These are phyloP conservation scores for Acleris literana DNA, from an alignment of 2,888 invertebrate species.

Conservation along the genomic window DNA sequence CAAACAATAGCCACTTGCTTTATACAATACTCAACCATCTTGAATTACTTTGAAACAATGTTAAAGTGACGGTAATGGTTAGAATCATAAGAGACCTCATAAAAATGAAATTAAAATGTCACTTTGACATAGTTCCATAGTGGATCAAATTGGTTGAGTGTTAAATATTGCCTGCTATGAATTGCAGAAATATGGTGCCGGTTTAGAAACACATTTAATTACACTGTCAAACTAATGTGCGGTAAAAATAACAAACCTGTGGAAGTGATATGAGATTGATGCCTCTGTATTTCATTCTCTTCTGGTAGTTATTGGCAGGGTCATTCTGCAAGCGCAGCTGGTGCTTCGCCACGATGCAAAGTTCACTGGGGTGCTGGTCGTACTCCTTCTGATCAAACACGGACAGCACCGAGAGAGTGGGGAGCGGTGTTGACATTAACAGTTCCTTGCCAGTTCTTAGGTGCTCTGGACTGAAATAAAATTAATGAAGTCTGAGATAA, in stretches of 20 bases:
- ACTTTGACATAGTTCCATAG: no score
- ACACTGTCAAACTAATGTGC: not conserved
- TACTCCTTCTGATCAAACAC: conserved; percentile 31
- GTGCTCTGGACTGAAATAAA: conserved; percentile 56
- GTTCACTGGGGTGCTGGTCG: conserved; percentile 42
- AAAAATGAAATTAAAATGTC: no score
- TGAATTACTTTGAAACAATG: no score
- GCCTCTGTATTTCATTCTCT: conserved; percentile 66
- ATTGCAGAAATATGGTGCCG: no score
- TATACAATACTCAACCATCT: no score
- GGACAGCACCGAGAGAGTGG: conserved; percentile 43
- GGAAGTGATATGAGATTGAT: conserved; percentile 46
- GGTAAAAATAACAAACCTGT: conserved; percentile 12
- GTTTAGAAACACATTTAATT: not conserved
- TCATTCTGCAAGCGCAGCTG: conserved; percentile 51
- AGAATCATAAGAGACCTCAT: no score
- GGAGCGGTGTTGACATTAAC: conserved; percentile 50
- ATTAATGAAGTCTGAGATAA: not conserved
- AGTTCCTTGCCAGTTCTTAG: conserved; percentile 61
- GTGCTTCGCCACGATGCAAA: conserved; percentile 55
- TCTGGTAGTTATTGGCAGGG: conserved; percentile 46
- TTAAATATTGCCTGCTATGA: no score
- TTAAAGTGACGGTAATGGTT: no score
- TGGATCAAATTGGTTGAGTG: no score
- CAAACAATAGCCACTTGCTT: no score